Base-by-base conservation (phyloP, 2,113 vertebrate species). In the Crypturellus undulatus region DNA sequence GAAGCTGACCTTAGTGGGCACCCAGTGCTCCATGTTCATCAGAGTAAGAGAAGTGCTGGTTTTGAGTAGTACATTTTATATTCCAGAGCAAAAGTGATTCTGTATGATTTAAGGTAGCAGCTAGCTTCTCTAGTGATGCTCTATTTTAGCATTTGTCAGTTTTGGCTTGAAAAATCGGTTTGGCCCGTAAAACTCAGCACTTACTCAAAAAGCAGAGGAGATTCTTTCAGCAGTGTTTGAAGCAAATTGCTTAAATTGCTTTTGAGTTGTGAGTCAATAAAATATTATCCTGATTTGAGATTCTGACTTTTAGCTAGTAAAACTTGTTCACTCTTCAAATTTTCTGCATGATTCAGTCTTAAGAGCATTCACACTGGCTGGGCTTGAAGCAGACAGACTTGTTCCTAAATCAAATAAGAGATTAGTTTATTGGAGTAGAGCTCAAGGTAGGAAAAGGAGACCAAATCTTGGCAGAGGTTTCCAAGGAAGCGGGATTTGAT, bases 221-320 rank as follows among this genome's bases (percentile, higher is more conserved):
- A 42, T 63, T 93, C 82, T 92, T 89, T 73, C 90, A 88, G 76
- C 59, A 15, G 30, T 3, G 47, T 84, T 93, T 79, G 87, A 87
- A 94, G 91, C 91, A 91, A 94, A 95, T 79, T 79, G 89, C 83
- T 87, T 81, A 78, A 90, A 95, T 90, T 95, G 83, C 69, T 89
- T 81, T 69, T 24, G 83, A 89, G 69, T 71, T 92, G 86, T 42
- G 91, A 94, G 86, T 92, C 94, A 92, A 84, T 86, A 85, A 92
- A 92, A 92, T 56, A 51, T 68, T 56, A 60, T 52, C 49, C 89
- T 28, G 54, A 45, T 71, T 75, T 22, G 54, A 83, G 65, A 67
- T 38, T 67, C 32, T 14, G 14, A 36, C 84, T 84, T 91, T 47
- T 67, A 67, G 69, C 89, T 72, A 21, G 84, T 52, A 64, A 76